Conservation (phyloP, 1,140 invertebrate species). For the Euwallacea fornicatus region DNA sequence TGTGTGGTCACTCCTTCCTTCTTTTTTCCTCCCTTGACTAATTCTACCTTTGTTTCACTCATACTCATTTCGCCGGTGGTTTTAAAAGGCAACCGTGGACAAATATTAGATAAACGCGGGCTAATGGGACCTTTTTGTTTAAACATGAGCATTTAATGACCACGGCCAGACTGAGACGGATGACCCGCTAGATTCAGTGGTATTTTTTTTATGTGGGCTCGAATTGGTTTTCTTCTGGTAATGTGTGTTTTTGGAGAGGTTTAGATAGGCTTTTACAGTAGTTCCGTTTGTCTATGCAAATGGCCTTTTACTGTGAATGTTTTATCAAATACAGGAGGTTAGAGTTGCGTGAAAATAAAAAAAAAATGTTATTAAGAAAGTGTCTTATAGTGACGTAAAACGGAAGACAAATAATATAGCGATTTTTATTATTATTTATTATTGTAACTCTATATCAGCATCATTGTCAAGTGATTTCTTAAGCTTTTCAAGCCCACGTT, state of each 20-base stretch:
- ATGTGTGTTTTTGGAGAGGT: conserved; percentile 23
- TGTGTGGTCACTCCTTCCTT: conserved; percentile 49
- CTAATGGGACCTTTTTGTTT: conserved; percentile 54
- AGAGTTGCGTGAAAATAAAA: too few relatives aligned
- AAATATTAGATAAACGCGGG: conserved; percentile 54
- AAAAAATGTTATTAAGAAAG: too few relatives aligned
- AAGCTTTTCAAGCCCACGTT: neutral
- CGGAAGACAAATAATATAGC: too few relatives aligned
- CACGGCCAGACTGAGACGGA: conserved; percentile 38
- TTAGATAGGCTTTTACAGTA: conserved; percentile 19
- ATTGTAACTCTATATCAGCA: neutral
- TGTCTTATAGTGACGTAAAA: too few relatives aligned
- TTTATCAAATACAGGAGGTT: too few relatives aligned
- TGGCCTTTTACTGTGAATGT: neutral
- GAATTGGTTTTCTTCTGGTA: conserved; percentile 23
- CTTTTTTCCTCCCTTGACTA: conserved; percentile 39
- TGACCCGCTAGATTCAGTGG: conserved; percentile 25
- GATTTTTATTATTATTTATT: too few relatives aligned
- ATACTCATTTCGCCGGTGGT: conserved; percentile 13
- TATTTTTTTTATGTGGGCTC: conserved; percentile 11
- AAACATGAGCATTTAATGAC: conserved; percentile 53
- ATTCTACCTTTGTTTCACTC: conserved; percentile 17
- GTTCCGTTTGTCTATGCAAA: conserved; percentile 11
- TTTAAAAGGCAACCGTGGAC: conserved; percentile 50
- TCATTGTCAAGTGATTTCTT: neutral